Conservation (phyloP, 2,797 vertebrate genomes). For the Erpetoichthys calabaricus region DNA sequence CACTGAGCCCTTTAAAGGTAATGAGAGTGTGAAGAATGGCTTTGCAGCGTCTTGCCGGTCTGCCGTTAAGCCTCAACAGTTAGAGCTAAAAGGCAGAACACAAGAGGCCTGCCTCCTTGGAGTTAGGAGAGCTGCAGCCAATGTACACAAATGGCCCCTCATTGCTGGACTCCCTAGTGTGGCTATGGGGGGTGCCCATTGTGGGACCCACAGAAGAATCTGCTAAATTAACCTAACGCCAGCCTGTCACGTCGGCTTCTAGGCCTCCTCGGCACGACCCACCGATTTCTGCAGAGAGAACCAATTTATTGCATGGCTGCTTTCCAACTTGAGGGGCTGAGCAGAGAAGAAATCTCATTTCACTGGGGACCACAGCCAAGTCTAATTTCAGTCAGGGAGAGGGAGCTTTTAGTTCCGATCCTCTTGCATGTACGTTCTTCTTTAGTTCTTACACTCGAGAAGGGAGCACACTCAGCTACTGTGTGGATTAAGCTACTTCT, state of each 20-base stretch:
- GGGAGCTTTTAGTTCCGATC: constrained; percentile 35
- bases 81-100: no score
- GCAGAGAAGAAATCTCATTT: constrained; percentile 51
- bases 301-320: constrained; percentile 71
- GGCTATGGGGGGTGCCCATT: neutral
- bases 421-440: constrained; percentile 27
- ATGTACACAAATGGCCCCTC: neutral
- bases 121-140: no score
- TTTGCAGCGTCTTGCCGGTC: no score
- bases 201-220: constrained; percentile 19
- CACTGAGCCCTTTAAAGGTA: no score
- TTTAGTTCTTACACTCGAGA: constrained; percentile 2
- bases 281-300: constrained; percentile 56
- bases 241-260: constrained; percentile 24
- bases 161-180: neutral
- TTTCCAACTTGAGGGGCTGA: constrained; percentile 58
- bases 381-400: constrained; percentile 45
- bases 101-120: no score
- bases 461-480: neutral
- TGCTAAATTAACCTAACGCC: constrained; percentile 13
- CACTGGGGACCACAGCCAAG: constrained; percentile 49
- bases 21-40: no score
- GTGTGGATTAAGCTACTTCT: no score
- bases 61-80: no score
- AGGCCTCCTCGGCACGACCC: constrained; percentile 37